Conservation (phyloP, 2,888 invertebrate species). For the Cheilosia pagana region DNA sequence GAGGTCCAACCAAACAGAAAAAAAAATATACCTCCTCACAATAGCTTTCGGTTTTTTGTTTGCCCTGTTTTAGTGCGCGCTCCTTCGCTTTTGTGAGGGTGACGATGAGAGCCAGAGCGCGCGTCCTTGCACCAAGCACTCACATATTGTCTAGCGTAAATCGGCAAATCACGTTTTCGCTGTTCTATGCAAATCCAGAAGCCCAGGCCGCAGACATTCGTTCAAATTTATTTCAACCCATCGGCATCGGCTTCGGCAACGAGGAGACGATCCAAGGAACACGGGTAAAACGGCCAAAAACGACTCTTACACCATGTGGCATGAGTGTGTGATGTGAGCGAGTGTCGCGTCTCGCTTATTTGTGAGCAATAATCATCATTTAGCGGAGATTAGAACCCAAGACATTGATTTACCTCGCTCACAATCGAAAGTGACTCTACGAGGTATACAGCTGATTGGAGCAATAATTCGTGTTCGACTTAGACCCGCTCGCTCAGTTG, state of each 20-base stretch:
- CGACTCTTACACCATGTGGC: conserved; percentile 31
- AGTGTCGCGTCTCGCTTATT: conserved; percentile 58
- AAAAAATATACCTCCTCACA: conserved; percentile 7
- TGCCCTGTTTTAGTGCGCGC: neutral
- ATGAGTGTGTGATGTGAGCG: conserved; percentile 32
- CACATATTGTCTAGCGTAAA: conserved; percentile 12
- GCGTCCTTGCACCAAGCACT: conserved; percentile 63
- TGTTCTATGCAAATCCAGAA: conserved; percentile 74
- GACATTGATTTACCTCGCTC: conserved; percentile 63
- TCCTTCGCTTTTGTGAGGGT: conserved; percentile 51
- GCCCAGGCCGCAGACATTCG: conserved; percentile 54
- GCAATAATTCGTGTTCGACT: conserved; percentile 70
- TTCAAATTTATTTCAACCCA: conserved; percentile 62
- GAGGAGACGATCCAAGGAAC: neutral
- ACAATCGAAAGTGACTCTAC: conserved; percentile 64
- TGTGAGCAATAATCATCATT: conserved; percentile 71
- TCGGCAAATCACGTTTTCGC: conserved; percentile 67
- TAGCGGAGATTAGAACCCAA: conserved; percentile 66
- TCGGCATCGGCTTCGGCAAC: too few species aligned
- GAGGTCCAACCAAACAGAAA: conserved; percentile 41
- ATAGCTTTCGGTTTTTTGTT: conserved; percentile 42
- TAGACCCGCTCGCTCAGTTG: conserved; percentile 43
- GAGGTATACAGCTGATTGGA: conserved; percentile 38
- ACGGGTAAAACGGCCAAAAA: conserved; percentile 31
- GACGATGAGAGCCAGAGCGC: conserved; percentile 64